Conservation (phyloP, 2,113 vertebrate species). For the Mormyrus iriodes region DNA sequence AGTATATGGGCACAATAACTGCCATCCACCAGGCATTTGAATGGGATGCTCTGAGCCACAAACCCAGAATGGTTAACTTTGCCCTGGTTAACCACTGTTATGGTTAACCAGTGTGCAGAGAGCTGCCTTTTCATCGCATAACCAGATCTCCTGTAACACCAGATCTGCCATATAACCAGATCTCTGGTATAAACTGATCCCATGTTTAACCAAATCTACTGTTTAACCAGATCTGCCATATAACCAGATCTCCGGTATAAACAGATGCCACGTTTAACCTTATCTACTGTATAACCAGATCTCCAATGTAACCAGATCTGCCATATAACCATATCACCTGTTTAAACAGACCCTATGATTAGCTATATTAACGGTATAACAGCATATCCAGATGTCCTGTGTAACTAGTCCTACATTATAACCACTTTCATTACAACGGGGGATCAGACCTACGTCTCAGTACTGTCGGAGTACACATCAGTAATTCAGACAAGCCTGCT, state of each 20-base stretch:
- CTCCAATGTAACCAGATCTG: background rate
- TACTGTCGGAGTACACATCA: background rate
- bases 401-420: background rate
- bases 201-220: no score
- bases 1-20: background rate
- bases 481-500: background rate
- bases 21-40: background rate
- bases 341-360: background rate
- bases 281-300: background rate
- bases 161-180: constrained; percentile 1
- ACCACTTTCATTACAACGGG: no score
- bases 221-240: no score
- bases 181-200: background rate
- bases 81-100: background rate
- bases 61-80: background rate
- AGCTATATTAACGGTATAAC: background rate
- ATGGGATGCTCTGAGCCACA: background rate
- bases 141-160: no score
- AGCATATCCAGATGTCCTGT: background rate
- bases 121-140: background rate
- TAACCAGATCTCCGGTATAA: background rate
- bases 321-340: background rate
- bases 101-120: background rate
- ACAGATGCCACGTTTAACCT: background rate
- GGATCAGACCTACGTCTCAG: background rate